Base-by-base conservation (phyloP, 2,113 vertebrate genomes). In the Paramisgurnus dabryanus region DNA sequence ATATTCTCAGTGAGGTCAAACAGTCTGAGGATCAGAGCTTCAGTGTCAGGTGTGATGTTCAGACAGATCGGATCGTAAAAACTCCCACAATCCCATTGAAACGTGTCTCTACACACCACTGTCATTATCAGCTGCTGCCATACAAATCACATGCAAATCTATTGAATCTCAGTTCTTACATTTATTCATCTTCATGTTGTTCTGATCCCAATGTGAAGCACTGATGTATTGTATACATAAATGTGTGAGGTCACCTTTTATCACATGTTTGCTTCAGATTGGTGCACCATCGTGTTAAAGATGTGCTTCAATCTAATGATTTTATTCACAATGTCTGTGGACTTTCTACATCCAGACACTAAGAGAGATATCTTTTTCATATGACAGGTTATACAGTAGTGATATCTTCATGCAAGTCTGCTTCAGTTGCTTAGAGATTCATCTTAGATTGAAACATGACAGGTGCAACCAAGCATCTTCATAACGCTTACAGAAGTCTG, bases 81-180 rank as follows among this genome's bases (percentile, higher is more conserved):
- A 47, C 82, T 58, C 49, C 49, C 70, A 58, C 66, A 40, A 61
- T 12, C 47, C 47, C 69, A 39, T 58, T 7, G 69, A 68, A 50
- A 47, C 49, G 73, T 27, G 12, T 27, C 65, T 57, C 58, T 27
- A 7, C 22, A 63, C 43, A 18, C n/a, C 66, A 7, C 18, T 34
- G 43, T 70, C 68, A 57, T 58, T 78, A 71, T 83, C 79, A 58
- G 79, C 57, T 66, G 79, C 69, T 75, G 57, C 55, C 47, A 76
- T 60, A 55, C 73, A 84, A 84, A 84, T 78, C 55, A 57, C 6
- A 79, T 84, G 75, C 75, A 75, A 81, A 78, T 43, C 12, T 34
- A 34, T 34, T 34, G 27, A 34, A 34, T 71, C 57, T 45, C 68
- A 18, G 15, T 18, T 78, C 60, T 40, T 64, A 43, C 67, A 53